Conservation (phyloP, 2,888 invertebrate genomes). For the Drosophila helvetica region DNA sequence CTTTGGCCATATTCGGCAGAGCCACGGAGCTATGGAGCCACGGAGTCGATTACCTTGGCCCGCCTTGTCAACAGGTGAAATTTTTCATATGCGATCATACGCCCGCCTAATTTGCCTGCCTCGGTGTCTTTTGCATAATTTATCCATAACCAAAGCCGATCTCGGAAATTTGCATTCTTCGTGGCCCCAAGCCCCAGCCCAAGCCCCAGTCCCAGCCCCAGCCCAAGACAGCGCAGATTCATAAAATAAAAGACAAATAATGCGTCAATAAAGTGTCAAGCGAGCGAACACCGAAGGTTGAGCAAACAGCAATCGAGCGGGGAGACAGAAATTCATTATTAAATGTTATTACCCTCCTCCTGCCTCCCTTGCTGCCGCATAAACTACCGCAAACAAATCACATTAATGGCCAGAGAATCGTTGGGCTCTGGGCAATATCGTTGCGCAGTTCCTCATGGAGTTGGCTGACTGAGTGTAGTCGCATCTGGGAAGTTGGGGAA, state of each 20-base stretch:
- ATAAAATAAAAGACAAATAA: conserved; percentile 27
- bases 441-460: conserved; percentile 13
- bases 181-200: conserved; percentile 4
- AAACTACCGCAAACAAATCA: conserved; percentile 31
- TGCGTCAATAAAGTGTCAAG: conserved; percentile 52
- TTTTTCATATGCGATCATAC: conserved; percentile 43
- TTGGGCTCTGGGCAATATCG: conserved; percentile 6
- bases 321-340: conserved; percentile 38
- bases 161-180: conserved; percentile 61
- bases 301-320: conserved; percentile 33
- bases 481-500: no score
- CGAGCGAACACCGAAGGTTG: conserved; percentile 38
- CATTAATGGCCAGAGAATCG: conserved; percentile 20
- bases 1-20: conserved; percentile 57
- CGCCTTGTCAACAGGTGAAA: conserved; percentile 68
- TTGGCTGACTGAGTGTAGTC: no score
- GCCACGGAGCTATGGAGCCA: conserved; percentile 2
- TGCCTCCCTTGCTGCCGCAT: conserved; percentile 2
- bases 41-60: conserved; percentile 64
- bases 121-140: conserved; percentile 60
- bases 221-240: conserved; percentile 11
- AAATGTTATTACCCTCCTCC: conserved; percentile 52
- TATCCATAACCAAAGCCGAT: conserved; percentile 52
- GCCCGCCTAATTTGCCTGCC: conserved; percentile 59
- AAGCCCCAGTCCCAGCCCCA: neutral